Evolutionary conservation across 2,113 vertebrate genomes (phyloP).

Genomic region (Heliornis fulica): DNA sequence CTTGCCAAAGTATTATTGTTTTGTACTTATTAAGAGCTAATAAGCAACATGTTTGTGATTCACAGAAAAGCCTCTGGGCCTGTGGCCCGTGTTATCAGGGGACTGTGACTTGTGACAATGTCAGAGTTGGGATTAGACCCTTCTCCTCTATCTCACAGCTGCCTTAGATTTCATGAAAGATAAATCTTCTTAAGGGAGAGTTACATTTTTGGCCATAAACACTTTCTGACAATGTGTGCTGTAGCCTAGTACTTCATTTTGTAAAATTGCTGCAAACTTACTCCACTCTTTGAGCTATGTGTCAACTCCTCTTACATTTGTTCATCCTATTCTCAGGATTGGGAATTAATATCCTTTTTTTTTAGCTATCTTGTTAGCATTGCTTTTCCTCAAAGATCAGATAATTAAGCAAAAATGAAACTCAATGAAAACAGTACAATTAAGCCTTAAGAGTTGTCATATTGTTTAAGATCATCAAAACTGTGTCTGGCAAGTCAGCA

Average conservation of each 20-base stretch:
- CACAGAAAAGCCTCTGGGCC: neutral
- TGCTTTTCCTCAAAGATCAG: neutral
- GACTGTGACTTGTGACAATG: neutral
- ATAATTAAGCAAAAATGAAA: neutral
- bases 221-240: neutral
- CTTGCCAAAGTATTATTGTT: neutral
- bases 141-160: constrained; percentile 53
- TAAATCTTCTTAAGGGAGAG: constrained; percentile 38
- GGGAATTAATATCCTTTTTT: neutral
- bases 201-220: constrained; percentile 41
- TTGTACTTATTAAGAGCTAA: neutral
- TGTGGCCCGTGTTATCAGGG: neutral
- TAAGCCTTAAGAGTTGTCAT: neutral
- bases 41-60: neutral
- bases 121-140: constrained; percentile 32
- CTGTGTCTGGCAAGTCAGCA: neutral
- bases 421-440: neutral
- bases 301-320: neutral
- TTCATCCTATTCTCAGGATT: neutral
- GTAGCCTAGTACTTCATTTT: neutral
- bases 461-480: neutral
- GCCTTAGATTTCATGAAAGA: constrained; percentile 35
- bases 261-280: neutral
- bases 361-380: neutral
- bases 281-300: neutral